Evolutionary conservation across 2,113 vertebrate species (phyloP).

Genomic region (Alligator mississippiensis): DNA sequence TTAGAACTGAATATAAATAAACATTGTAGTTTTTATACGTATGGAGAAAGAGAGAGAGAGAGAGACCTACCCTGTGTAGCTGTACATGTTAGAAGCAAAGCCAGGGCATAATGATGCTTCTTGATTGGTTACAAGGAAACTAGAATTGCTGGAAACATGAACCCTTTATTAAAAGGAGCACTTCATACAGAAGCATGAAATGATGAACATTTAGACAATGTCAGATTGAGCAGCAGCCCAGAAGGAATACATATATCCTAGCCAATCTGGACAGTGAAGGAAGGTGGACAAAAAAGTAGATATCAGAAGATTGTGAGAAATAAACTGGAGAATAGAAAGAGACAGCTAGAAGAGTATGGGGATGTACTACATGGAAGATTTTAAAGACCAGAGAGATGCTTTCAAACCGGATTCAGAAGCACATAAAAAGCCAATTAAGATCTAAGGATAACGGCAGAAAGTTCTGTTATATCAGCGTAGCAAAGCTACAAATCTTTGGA

Average conservation of each 20-base stretch:
- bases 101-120: not conserved
- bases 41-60: not conserved
- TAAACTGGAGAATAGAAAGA: not conserved
- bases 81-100: constrained; percentile 19
- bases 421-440: not conserved
- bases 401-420: not conserved
- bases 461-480: not conserved
- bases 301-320: not conserved
- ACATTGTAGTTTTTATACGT: not conserved
- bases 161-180: not conserved
- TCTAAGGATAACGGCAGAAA: not conserved
- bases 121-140: not conserved
- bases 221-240: not conserved
- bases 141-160: not conserved
- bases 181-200: not conserved
- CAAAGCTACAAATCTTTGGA: not conserved
- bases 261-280: not conserved
- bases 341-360: not conserved
- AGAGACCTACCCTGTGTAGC: not conserved
- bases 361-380: not conserved
- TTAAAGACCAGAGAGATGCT: not conserved
- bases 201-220: not conserved
- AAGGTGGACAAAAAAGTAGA: not conserved
- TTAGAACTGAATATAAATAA: constrained; percentile 3
- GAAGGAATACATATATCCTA: not conserved